Evolutionary conservation across 2,113 vertebrate species (phyloP).

Genomic region (Dasyornis broadbenti): DNA sequence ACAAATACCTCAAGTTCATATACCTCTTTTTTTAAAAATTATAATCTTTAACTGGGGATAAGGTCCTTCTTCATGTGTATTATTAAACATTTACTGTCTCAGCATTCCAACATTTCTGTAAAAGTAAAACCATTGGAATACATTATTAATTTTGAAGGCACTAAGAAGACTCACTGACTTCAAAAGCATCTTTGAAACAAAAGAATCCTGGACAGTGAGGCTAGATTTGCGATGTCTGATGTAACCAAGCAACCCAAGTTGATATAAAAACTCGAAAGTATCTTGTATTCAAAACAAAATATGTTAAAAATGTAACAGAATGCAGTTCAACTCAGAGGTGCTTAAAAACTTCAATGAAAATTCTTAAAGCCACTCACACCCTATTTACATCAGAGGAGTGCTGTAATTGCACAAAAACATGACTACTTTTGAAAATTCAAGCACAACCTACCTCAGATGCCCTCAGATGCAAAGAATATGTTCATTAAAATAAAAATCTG

Average conservation of each 20-base stretch:
- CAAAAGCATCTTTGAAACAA: slow-evolving; percentile 20
- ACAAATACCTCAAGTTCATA: neutral
- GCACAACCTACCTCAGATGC: neutral
- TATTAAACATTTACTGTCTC: neutral
- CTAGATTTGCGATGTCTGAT: neutral
- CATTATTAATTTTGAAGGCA: neutral
- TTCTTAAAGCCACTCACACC: neutral
- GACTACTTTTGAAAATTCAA: neutral
- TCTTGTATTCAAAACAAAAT: neutral
- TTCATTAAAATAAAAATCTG: neutral
- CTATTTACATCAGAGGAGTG: neutral
- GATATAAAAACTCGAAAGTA: neutral
- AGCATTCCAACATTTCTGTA: neutral
- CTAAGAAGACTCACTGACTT: neutral
- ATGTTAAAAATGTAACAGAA: neutral
- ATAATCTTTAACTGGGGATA: neutral
- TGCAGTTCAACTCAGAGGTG: neutral
- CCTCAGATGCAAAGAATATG: neutral
- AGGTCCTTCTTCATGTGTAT: neutral
- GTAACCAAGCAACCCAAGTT: neutral
- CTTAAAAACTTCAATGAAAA: neutral
- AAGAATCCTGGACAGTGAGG: neutral
- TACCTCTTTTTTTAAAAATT: neutral
- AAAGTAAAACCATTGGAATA: neutral
- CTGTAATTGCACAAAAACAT: neutral